Evolutionary conservation across 2,888 invertebrate genomes (phyloP), one percentile per base, ranked within the genome.

Genomic region (Girardia tigrina): DNA sequence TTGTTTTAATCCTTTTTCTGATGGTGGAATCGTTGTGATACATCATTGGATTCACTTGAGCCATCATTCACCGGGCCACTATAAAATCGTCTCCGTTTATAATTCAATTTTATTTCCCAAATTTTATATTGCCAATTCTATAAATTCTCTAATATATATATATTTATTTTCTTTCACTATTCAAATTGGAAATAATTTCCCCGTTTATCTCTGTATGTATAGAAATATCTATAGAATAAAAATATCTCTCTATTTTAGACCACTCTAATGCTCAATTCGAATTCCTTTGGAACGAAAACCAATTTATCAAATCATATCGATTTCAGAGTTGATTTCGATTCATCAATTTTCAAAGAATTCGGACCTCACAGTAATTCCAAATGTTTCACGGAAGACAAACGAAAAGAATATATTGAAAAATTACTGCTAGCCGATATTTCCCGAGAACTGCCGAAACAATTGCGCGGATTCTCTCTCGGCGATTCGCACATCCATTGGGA

Each of bases 311-410:
- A 56, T 56, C 56, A 56, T 8, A 56, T 8, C n/a, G 56, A 56
- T 56, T 56, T 56, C 56, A 56, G 56, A 56, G 23, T 23, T 4
- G 56, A 56, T 20, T 56, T 56, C 56, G 56, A 56, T 56, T 56
- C 56, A 56, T 56, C 56, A 23, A 56, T 56, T 56, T 56, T 56
- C 56, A 56, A 56, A 56, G 56, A 56, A 16, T 56, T 56, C 23
- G 56, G 56, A 56, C 56, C 56, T 8, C 56, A 56, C n/a, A 56
- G 56, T n/a, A 71, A 71, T 71, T 71, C 71, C 4, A 71, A 71
- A 29, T 71, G 71, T 29, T 71, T 71, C 71, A 28, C 71, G 4
- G 71, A 71, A 16, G 71, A 71, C 16, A 71, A 71, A 71, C 71
- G 71, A 6, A 2, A 14, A 28, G 71, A 71, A 12, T 71, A 71